Base-by-base conservation (phyloP, 2,888 invertebrate species). In the Agrotis clavis region DNA sequence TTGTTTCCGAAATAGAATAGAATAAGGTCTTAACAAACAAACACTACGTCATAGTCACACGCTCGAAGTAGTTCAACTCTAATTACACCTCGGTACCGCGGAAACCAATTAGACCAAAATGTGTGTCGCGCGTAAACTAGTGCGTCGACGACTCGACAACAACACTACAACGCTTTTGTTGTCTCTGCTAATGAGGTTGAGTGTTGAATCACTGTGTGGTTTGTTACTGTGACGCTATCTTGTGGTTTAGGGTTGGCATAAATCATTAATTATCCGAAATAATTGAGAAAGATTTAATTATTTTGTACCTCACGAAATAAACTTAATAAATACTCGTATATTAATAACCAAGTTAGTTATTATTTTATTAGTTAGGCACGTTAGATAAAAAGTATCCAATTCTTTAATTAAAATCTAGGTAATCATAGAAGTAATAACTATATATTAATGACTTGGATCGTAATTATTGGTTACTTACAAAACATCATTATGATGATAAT, bases 41-140 rank as follows among this genome's bases (percentile, higher is more conserved):
- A 30, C 41, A 54, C 14, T 5, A 21, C 41, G 60, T 60, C 73
- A 71, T 68, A 79, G 83, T 70, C 59, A 9, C 64, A 66, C 57
- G 67, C 53, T 48, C 61, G 62, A 71, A 81, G 83, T 59, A 65
- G 56, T 47, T 53, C 67, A 71, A 69, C 64, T 74, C 51, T 83
- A 81, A 80, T 81, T 76, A 62, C 67, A 11, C 35, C 19, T 11
- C 54, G 54, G 66, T 80, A 67, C 59, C 67, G 30, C 76, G 81
- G 73, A 80, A 82, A 73, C 70, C 71, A 83, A 83, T 85, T 83
- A 85, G 61, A 71, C 70, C 67, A 25, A 73, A 77, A 83, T 76
- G 74, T 76, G n/a, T 82, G 73, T 85, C 76, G 79, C 68, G 62
- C 73, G 73, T 82, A 83, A 85, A 79, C 76, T 76, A 67, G 79